Base-by-base conservation (phyloP, 2,113 vertebrate species). In the Panthera tigris region DNA sequence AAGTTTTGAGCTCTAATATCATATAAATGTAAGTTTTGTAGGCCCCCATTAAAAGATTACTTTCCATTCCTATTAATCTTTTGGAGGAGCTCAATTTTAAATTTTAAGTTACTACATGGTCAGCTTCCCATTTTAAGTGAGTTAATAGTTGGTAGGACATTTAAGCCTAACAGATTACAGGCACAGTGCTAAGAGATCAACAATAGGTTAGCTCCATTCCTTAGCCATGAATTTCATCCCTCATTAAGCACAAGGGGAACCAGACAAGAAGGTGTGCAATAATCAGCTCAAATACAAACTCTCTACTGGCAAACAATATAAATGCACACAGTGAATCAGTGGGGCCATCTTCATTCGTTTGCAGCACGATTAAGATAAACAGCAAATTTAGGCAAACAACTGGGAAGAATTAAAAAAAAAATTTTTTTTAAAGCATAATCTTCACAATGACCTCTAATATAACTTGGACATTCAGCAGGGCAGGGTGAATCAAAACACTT, bases 101-200 rank as follows among this genome's bases (percentile, higher is more conserved):
- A 48, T 39, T 80, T 91, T 41, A 95, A 79, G 31, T 65, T 63
- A 76, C 33, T 74, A 68, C 19, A 12, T 5, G 73, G 11, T 79
- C 95, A 82, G 73, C 21, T 71, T 65, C 68, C 79, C 36, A 69
- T 94, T 92, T 94, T 65, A 89, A 94, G 25, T 81, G 23, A 91
- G 5, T 85, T 71, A 91, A 65, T 4, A 94, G 65, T 78, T 92
- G n/a, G 39, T 36, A 25, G 5, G 21, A 10, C 25, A 69, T 61
- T 48, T 80, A 96, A 87, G 21, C 39, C 78, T 57, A 66, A 50
- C 66, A 89, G 50, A 45, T 33, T 21, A 69, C 1, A 91, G 66
- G 57, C 66, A 65, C 21, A 11, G 29, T 29, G 15, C 66, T 84
- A 18, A 87, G 69, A 73, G 48, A 66, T 33, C 81, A 88, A 25